Evolutionary conservation across 2,888 invertebrate genomes (phyloP), one percentile per base, ranked within the genome.

Genomic region (Stegophylla sp.): DNA sequence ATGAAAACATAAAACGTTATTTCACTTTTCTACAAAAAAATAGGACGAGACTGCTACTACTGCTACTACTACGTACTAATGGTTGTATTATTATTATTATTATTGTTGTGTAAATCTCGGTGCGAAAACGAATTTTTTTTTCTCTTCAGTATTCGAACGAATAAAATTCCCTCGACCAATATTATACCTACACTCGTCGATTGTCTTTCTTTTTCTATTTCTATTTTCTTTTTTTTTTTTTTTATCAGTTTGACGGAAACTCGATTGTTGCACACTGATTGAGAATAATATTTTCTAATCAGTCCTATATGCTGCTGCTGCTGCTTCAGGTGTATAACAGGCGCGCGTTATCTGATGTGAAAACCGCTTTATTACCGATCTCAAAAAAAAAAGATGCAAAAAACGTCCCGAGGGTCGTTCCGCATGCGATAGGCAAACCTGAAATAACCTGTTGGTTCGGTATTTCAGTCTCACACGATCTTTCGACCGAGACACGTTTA

Each of bases 401-500:
- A 74, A 63, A 74, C 63, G 20, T 43, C 43, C 53, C 23, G 20
- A 41, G 51, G 51, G 64, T 64, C n/a, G n/a, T 53, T 64, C 41
- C 48, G 7, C 23, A 34, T 2, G 63, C 34, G n/a, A n/a, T n/a
- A n/a, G n/a, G n/a, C 34, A 15, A 17, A 28, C 63, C 34, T 63
- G 64, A 56, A 56, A 64, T 75, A 75, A 75, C 75, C 75, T 64
- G 75, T 75, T 75, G 5, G 63, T 75, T 64, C 17, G 17, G 64
- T 75, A 75, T 74, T 75, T 75, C 64, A 53, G 74, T 75, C 75
- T 53, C 64, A 64, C 64, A 53, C 51, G 64, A 64, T 75, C 53
- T 64, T 75, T 75, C 41, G 28, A 73, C n/a, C 61, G 63, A 64
- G 34, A 64, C 64, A 64, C 64, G 64, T 75, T 64, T 64, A 34